These are phyloP conservation scores for Agrochola lota DNA, from an alignment of 2,888 invertebrate genomes.

Conservation along the genomic window DNA sequence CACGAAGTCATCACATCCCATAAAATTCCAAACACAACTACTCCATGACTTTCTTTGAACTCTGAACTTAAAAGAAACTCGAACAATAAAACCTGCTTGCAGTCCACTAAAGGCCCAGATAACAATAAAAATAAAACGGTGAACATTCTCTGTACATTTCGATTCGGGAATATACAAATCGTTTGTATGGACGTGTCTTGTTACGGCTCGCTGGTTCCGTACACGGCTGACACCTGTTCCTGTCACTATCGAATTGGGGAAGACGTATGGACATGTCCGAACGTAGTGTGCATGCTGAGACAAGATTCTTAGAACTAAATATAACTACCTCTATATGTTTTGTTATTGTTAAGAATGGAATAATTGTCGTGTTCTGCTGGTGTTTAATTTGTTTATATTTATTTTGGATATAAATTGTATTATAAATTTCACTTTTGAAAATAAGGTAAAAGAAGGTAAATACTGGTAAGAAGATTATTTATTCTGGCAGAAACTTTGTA, in stretches of 20 bases:
- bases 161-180: constrained; percentile 74
- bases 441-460: background rate
- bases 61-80: constrained; percentile 50
- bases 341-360: background rate
- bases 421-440: background rate
- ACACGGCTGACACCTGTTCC: constrained; percentile 79
- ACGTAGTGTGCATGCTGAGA: constrained; percentile 47
- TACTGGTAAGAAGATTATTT: background rate
- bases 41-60: constrained; percentile 43
- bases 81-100: constrained; percentile 57
- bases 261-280: constrained; percentile 71
- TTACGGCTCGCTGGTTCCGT: constrained; percentile 69
- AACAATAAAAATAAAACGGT: constrained; percentile 74
- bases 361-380: background rate
- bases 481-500: background rate
- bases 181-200: constrained; percentile 73
- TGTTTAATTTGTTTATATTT: background rate
- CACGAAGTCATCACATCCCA: constrained; percentile 31
- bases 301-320: constrained; percentile 44
- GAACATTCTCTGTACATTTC: constrained; percentile 69
- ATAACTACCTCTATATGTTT: background rate
- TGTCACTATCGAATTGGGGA: constrained; percentile 77
- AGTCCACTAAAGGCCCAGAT: constrained; percentile 57
- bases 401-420: background rate
- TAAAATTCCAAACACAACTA: constrained; percentile 38